Conservation (phyloP, 2,797 vertebrate species). For the Cossypha caffra region DNA sequence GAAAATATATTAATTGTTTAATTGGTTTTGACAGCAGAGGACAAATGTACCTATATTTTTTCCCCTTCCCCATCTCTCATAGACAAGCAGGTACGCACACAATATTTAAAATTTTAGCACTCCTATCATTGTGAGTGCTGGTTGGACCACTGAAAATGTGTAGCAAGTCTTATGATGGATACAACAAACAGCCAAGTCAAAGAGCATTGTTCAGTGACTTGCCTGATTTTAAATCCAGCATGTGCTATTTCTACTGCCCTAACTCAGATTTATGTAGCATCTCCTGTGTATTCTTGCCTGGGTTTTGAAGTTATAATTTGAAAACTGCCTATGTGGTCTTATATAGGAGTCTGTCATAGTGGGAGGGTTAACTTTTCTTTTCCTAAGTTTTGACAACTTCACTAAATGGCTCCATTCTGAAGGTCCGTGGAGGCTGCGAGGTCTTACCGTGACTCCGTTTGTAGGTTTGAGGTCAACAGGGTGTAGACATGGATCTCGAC, state of each 20-base stretch:
- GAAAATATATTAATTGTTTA: not conserved
- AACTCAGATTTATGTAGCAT: not conserved
- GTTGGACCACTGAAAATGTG: not conserved
- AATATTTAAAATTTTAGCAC: not conserved
- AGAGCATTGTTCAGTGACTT: not conserved
- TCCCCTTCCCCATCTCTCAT: not conserved
- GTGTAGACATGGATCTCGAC: not conserved
- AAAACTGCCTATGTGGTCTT: not conserved
- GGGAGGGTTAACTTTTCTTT: not conserved
- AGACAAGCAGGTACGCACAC: not conserved
- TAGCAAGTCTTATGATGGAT: not conserved
- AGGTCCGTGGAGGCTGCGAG: not conserved
- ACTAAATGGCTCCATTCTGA: not conserved
- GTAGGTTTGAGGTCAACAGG: not conserved
- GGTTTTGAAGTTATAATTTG: not conserved
- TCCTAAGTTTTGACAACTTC: not conserved
- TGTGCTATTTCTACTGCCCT: not conserved
- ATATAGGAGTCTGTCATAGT: not conserved
- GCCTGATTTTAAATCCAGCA: not conserved
- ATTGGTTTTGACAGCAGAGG: not conserved
- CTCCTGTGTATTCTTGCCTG: not conserved
- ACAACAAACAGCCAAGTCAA: not conserved
- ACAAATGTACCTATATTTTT: not conserved
- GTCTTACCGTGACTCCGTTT: not conserved
- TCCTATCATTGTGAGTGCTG: not conserved